Conservation (phyloP, 2,888 invertebrate species). For the Drosophila subquinaria region DNA sequence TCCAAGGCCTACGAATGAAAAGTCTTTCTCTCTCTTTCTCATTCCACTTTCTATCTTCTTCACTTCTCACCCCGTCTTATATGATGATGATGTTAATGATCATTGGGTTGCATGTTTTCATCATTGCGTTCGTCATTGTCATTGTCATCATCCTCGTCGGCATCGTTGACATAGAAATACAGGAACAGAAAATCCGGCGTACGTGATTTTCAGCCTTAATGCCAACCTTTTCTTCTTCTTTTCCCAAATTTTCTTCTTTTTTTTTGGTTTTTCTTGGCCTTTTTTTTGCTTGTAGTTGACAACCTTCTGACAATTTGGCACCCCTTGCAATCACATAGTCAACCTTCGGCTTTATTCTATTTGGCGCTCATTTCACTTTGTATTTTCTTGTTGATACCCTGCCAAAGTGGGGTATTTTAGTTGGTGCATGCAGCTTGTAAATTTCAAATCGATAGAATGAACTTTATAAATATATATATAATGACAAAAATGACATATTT, state of each 20-base stretch:
- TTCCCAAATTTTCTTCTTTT: background rate
- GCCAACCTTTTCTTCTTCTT: slow-evolving; percentile 29
- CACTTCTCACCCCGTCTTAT: background rate
- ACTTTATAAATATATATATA: no score
- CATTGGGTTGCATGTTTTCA: slow-evolving; percentile 43
- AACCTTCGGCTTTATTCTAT: slow-evolving; percentile 62
- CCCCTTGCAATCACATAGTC: slow-evolving; percentile 59
- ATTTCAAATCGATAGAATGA: no score
- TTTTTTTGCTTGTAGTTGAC: slow-evolving; percentile 62
- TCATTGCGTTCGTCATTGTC: slow-evolving; percentile 54
- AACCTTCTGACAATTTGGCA: slow-evolving; percentile 75
- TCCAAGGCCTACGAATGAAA: slow-evolving; percentile 31
- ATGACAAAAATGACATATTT: no score
- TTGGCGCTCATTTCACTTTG: slow-evolving; percentile 63
- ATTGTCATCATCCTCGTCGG: slow-evolving; percentile 56
- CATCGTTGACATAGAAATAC: slow-evolving; percentile 68
- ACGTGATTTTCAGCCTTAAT: slow-evolving; percentile 83
- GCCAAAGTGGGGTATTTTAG: background rate
- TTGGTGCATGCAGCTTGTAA: background rate
- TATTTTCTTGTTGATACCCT: slow-evolving; percentile 36
- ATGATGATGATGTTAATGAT: slow-evolving; percentile 22
- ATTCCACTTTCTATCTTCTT: background rate
- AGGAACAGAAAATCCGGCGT: slow-evolving; percentile 81
- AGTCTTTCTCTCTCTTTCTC: slow-evolving; percentile 2
- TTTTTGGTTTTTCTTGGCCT: slow-evolving; percentile 6